These are phyloP conservation scores for Hemibagrus wyckioides DNA, from an alignment of 2,113 vertebrate species.

Conservation along the genomic window DNA sequence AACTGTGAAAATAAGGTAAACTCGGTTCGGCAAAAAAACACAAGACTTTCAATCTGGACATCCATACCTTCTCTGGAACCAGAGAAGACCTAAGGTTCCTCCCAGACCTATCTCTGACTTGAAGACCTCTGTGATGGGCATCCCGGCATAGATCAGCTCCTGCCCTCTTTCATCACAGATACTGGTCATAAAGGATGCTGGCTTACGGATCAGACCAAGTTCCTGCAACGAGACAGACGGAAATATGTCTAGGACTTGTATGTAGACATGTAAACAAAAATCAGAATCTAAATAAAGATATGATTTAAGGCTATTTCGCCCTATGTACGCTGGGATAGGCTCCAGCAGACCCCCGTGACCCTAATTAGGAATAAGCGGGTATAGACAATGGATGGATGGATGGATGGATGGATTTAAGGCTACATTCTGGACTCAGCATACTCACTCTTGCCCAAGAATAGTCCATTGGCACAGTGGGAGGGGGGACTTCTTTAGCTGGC, in stretches of 20 bases:
- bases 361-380: too few species aligned
- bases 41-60: not conserved
- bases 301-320: too few species aligned
- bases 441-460: constrained; percentile 98
- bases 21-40: not conserved
- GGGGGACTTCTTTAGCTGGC: constrained; percentile 92
- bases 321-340: too few species aligned
- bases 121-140: constrained; percentile 99
- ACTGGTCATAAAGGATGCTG: constrained; percentile 98
- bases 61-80: constrained; percentile 93
- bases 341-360: too few species aligned
- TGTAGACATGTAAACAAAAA: not conserved
- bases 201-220: constrained; percentile 94
- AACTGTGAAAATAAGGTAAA: not conserved
- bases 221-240: constrained; percentile 75
- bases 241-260: not conserved
- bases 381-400: too few species aligned
- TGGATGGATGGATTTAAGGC: too few species aligned
- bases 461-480: constrained; percentile 98
- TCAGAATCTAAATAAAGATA: not conserved
- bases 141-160: constrained; percentile 96
- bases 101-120: constrained; percentile 96
- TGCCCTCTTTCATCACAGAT: constrained; percentile 97
- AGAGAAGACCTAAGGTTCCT: constrained; percentile 93
- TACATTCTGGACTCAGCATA: constrained; percentile 8